Conservation (phyloP, 2,797 vertebrate species). For the Amazona finschi region DNA sequence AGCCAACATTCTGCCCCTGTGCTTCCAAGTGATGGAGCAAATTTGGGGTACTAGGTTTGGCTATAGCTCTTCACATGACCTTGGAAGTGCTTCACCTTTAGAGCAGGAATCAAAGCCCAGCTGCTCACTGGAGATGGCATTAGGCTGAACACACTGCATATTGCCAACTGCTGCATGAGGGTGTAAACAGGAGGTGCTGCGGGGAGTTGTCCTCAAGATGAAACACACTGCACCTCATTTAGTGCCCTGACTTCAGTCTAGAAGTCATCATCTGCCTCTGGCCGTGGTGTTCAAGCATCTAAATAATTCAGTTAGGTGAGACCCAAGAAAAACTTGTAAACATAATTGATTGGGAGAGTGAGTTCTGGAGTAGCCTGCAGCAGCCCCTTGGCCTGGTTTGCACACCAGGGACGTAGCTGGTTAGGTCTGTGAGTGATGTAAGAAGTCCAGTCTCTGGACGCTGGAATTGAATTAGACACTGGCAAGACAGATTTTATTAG, state of each 20-base stretch:
- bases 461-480: slow-evolving; percentile 36
- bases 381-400: neutral
- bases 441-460: neutral
- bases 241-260: neutral
- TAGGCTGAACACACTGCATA: neutral
- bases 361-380: neutral
- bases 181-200: neutral
- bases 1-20: neutral
- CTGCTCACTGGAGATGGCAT: neutral
- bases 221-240: neutral
- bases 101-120: neutral
- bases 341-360: neutral
- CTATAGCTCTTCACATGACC: fast-evolving
- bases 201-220: neutral
- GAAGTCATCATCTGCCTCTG: neutral
- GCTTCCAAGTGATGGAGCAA: neutral
- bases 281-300: neutral
- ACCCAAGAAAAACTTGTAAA: neutral
- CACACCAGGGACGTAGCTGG: neutral
- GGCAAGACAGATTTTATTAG: slow-evolving; percentile 44
- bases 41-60: neutral
- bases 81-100: neutral
- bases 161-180: fast-evolving
- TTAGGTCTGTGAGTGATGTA: neutral
- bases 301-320: neutral